Evolutionary conservation across 2,797 vertebrate genomes (phyloP).

Genomic region (Enteromius thamalakanensis): DNA sequence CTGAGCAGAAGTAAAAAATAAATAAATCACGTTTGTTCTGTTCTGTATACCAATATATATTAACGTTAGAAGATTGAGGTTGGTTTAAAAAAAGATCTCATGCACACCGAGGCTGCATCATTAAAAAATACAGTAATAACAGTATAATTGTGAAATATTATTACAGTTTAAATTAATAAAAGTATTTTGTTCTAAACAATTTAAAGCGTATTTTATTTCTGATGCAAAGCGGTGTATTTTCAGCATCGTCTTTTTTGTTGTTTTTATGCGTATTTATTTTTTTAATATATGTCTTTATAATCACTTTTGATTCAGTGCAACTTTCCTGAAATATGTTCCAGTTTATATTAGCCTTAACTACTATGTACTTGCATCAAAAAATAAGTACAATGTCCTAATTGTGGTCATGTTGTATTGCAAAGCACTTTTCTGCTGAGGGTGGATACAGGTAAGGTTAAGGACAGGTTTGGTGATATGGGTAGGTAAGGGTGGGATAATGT

Average conservation of each 20-base stretch:
- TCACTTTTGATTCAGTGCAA: neutral
- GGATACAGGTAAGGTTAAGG: no score
- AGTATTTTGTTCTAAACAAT: neutral
- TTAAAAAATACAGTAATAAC: neutral
- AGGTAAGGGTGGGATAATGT: no score
- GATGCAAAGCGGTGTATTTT: neutral
- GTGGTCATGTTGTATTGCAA: no score
- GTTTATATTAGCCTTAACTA: no score
- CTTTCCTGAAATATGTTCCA: neutral
- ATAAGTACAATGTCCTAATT: no score
- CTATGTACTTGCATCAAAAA: no score
- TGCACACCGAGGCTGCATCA: neutral
- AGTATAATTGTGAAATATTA: neutral
- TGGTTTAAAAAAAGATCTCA: neutral
- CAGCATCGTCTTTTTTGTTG: no score
- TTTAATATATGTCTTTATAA: neutral
- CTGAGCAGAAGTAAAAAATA: constrained; percentile 79
- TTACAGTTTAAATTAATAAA: neutral
- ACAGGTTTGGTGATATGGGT: no score
- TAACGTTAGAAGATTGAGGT: neutral
- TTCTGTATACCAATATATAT: neutral
- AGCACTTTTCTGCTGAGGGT: no score
- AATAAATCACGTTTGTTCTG: neutral
- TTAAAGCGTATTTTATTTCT: neutral
- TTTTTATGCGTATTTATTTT: no score